Conservation (phyloP, 2,797 vertebrate genomes). For the Anguilla obscura region DNA sequence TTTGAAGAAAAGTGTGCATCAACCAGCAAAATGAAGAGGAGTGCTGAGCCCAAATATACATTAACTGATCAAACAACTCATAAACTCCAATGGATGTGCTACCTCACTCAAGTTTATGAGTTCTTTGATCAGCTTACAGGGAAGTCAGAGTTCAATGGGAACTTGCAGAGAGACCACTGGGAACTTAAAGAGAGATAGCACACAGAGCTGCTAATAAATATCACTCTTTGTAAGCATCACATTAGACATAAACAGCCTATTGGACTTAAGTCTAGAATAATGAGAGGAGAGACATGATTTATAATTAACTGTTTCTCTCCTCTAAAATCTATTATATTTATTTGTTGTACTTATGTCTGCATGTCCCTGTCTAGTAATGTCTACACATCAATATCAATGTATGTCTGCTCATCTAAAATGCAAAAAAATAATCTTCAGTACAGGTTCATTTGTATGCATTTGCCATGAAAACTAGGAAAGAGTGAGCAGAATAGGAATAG, state of each 20-base stretch:
- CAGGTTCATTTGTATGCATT: background rate
- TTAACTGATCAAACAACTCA: no score
- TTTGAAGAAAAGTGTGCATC: no score
- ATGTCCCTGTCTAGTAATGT: conserved; percentile 7
- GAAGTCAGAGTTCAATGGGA: background rate
- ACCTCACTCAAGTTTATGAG: no score
- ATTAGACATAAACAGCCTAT: background rate
- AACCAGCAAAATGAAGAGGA: no score
- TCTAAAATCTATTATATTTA: background rate
- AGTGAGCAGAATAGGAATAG: background rate
- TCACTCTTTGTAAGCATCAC: background rate
- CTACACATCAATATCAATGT: conserved; percentile 29
- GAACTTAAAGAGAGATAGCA: background rate
- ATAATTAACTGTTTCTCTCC: background rate
- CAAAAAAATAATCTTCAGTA: conserved; percentile 52
- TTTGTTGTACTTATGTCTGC: background rate
- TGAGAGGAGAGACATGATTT: background rate
- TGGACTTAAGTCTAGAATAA: background rate
- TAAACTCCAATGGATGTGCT: no score
- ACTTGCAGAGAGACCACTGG: background rate
- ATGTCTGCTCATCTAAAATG: conserved; percentile 28
- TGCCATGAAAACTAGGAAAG: background rate
- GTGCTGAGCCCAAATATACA: no score
- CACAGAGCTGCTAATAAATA: background rate
- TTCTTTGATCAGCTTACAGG: no score